phyloP scores from a whole-genome alignment of 2,888 invertebrate species.

The Thumatha senex region DNA sequence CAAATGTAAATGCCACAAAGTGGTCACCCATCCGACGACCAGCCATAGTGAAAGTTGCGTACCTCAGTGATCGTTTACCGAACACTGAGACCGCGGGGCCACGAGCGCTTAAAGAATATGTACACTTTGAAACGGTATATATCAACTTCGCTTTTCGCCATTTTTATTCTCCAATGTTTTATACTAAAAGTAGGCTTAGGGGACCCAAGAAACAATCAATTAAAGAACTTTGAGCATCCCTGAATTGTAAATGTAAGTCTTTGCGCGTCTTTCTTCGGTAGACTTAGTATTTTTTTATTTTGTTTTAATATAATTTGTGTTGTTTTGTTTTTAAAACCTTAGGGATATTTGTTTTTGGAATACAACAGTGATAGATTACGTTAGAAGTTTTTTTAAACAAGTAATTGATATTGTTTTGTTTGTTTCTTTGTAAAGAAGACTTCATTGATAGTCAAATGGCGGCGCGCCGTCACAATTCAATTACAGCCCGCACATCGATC shows the following conservation, averaged over 20 bases:
- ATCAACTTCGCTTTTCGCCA: slow-evolving; percentile 21
- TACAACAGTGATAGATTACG: not conserved
- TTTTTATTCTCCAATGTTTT: slow-evolving; percentile 39
- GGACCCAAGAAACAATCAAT: slow-evolving; percentile 72
- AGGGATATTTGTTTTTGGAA: not conserved
- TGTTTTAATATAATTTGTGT: slow-evolving; percentile 49
- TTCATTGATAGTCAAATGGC: not conserved
- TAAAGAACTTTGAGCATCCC: slow-evolving; percentile 69
- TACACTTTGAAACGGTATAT: slow-evolving; percentile 14
- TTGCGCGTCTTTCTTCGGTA: slow-evolving; percentile 45
- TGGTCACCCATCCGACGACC: too few species aligned
- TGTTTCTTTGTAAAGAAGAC: not conserved
- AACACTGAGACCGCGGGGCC: too few species aligned
- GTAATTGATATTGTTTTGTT: not conserved
- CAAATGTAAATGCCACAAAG: too few species aligned
- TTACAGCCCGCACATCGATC: not conserved
- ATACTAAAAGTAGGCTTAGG: slow-evolving; percentile 61
- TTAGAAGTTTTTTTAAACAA: not conserved
- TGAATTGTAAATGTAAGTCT: slow-evolving; percentile 71
- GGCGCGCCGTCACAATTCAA: not conserved
- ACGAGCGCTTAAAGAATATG: slow-evolving; percentile 3
- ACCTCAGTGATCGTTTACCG: too few species aligned
- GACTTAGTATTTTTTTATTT: slow-evolving; percentile 36
- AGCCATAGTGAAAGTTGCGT: too few species aligned
- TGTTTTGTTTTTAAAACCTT: slow-evolving; percentile 17